These are phyloP conservation scores for Xyliphius kryptos DNA, from an alignment of 2,113 vertebrate genomes.

Conservation along the genomic window DNA sequence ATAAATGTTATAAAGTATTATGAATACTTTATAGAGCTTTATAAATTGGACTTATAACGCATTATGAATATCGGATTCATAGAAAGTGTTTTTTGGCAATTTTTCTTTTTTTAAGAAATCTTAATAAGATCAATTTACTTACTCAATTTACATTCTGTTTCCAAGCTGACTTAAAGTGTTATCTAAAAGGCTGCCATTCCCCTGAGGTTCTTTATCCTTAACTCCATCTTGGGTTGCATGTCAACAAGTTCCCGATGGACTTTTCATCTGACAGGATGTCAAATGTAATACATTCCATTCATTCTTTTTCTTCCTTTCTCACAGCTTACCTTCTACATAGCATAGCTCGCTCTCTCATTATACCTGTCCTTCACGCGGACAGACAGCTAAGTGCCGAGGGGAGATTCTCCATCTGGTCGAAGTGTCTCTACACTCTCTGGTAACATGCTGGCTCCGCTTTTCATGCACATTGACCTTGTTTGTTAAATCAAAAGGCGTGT, in stretches of 20 bases:
- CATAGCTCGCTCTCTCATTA: neutral
- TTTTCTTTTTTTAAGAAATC: too few species aligned
- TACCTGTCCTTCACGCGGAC: slow-evolving; percentile 18
- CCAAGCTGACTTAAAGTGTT: neutral
- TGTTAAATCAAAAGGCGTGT: slow-evolving; percentile 24
- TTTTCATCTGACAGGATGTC: slow-evolving; percentile 4
- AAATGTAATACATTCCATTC: neutral
- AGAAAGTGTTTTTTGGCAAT: too few species aligned
- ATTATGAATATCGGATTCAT: too few species aligned
- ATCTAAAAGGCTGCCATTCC: neutral
- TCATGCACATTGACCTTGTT: slow-evolving; percentile 17
- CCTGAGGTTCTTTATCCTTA: slow-evolving; percentile 17
- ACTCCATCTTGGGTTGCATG: slow-evolving; percentile 22
- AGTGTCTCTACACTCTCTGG: neutral
- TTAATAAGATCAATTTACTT: too few species aligned
- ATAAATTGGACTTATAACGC: too few species aligned
- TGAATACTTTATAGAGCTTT: too few species aligned
- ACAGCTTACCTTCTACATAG: neutral
- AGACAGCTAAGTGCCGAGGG: neutral
- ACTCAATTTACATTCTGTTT: too few species aligned
- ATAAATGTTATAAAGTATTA: too few species aligned
- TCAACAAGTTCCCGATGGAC: slow-evolving; percentile 20
- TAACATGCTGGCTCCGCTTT: slow-evolving; percentile 2
- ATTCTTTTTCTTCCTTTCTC: slow-evolving; percentile 8
- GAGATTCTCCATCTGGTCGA: slow-evolving; percentile 17